Evolutionary conservation across 1,140 invertebrate genomes (phyloP).

Genomic region (Pygmarrhopalites habei): DNA sequence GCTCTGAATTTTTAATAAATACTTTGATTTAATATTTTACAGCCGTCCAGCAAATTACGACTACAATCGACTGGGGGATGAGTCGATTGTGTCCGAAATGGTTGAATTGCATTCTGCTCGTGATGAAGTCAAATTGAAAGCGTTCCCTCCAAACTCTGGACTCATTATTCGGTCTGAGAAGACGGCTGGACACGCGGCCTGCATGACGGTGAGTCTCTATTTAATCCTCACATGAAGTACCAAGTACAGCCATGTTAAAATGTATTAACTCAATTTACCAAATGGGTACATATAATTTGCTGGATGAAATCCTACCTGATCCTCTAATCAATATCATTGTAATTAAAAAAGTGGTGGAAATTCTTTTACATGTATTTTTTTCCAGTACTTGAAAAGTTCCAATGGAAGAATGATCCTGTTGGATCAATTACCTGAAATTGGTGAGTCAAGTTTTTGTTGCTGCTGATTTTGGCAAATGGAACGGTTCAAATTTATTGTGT

Average conservation of each 20-base stretch:
- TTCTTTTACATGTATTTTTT: too few relatives aligned
- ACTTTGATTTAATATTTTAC: slow-evolving; percentile 38
- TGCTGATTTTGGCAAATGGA: neutral
- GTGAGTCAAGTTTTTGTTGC: slow-evolving; percentile 44
- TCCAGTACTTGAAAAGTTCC: slow-evolving; percentile 55
- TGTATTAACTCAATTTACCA: too few relatives aligned
- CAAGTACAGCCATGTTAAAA: too few relatives aligned
- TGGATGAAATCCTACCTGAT: too few relatives aligned
- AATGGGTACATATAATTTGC: too few relatives aligned
- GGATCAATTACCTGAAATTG: slow-evolving; percentile 68
- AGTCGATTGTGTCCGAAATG: slow-evolving; percentile 50
- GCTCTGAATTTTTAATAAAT: neutral
- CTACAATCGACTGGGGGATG: slow-evolving; percentile 49
- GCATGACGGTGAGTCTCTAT: too few relatives aligned
- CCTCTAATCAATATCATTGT: too few relatives aligned
- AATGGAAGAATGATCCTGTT: slow-evolving; percentile 63
- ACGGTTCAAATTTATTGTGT: neutral
- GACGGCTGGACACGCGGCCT: slow-evolving; percentile 54
- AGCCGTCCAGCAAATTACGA: slow-evolving; percentile 42
- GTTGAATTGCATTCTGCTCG: slow-evolving; percentile 20
- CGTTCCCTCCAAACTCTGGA: slow-evolving; percentile 55
- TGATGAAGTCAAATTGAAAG: slow-evolving; percentile 44
- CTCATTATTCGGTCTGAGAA: slow-evolving; percentile 43
- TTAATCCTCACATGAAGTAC: too few relatives aligned
- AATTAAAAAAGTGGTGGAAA: too few relatives aligned